Evolutionary conservation across 2,888 invertebrate species (phyloP).

Genomic region (Quadriops clusia): DNA sequence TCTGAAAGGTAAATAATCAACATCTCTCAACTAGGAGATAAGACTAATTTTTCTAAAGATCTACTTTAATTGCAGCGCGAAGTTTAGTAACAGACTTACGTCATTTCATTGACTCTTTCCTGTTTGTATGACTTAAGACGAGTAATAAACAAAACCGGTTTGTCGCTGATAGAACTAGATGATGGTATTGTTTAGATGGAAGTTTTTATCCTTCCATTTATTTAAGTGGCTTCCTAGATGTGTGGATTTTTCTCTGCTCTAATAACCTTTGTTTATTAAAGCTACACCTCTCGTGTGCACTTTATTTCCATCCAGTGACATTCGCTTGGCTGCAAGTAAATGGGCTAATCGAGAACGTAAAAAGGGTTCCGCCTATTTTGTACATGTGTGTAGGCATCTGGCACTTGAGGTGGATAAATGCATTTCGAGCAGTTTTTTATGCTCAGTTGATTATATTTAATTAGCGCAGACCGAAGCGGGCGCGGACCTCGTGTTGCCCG

Average conservation of each 20-base stretch:
- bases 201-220: constrained; percentile 5
- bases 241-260: no score
- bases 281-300: no score
- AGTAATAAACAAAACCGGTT: constrained; percentile 19
- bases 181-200: constrained; percentile 14
- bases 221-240: constrained; percentile 1
- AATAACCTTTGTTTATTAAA: no score
- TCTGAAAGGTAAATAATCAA: constrained; percentile 25
- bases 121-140: constrained; percentile 15
- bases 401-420: constrained; percentile 10
- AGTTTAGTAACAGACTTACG: constrained; percentile 18
- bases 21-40: constrained; percentile 3
- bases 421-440: constrained; percentile 8
- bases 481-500: no score
- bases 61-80: constrained; percentile 9
- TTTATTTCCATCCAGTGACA: no score
- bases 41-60: no score
- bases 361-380: no score
- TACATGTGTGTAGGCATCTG: constrained; percentile 10
- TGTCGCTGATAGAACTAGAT: constrained; percentile 18
- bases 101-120: constrained; percentile 20
- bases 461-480: no score
- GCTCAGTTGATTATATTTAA: no score
- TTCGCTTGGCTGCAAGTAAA: no score
- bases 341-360: no score